phyloP scores from a whole-genome alignment of 2,888 invertebrate species.

The Nineta flava region DNA sequence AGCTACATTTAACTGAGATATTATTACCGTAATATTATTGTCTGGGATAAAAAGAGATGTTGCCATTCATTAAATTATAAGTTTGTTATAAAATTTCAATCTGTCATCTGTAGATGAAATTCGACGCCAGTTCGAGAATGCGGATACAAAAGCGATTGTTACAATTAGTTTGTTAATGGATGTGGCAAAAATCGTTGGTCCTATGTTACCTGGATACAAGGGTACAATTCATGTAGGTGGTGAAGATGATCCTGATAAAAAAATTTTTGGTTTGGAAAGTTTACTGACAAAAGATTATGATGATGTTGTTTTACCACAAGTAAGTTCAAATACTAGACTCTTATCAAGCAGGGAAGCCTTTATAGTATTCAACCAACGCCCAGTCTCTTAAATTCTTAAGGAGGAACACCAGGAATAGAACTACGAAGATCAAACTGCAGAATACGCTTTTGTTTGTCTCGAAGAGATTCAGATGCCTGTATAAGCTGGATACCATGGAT shows the following conservation, averaged over 20 bases:
- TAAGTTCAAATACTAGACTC: slow-evolving; percentile 21
- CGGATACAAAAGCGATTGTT: slow-evolving; percentile 43
- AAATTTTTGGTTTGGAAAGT: slow-evolving; percentile 26
- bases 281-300: slow-evolving; percentile 24
- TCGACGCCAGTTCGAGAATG: slow-evolving; percentile 42
- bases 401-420: too few species aligned
- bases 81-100: not conserved
- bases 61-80: too few species aligned
- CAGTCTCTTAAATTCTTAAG: too few species aligned
- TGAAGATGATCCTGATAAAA: slow-evolving; percentile 31
- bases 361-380: too few species aligned
- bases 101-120: slow-evolving; percentile 38
- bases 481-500: too few species aligned
- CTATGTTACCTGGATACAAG: slow-evolving; percentile 36
- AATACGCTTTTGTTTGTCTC: too few species aligned
- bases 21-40: not conserved
- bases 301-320: slow-evolving; percentile 26
- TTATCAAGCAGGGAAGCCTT: too few species aligned
- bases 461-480: too few species aligned
- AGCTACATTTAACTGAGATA: slow-evolving; percentile 3
- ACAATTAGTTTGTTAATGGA: slow-evolving; percentile 47
- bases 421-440: too few species aligned
- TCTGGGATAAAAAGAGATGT: not conserved
- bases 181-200: slow-evolving; percentile 36
- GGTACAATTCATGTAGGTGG: slow-evolving; percentile 49